Conservation (phyloP, 2,888 invertebrate genomes). For the Pyrocoelia pectoralis region DNA sequence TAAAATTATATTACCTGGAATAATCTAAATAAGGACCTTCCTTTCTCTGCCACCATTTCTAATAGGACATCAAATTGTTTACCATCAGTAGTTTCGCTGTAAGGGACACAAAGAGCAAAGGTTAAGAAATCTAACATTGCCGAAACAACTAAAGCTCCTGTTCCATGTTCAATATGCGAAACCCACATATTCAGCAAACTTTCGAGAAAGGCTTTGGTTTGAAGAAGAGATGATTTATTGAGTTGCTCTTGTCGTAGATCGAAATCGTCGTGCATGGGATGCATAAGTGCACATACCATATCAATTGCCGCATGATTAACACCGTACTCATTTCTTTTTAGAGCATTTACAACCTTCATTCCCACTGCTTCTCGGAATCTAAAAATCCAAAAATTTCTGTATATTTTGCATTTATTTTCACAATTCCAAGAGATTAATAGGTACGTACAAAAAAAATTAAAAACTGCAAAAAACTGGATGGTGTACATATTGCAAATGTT, state of each 20-base stretch:
- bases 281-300: slow-evolving; percentile 97
- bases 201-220: slow-evolving; percentile 90
- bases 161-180: slow-evolving; percentile 85
- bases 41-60: slow-evolving; percentile 92
- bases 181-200: slow-evolving; percentile 95
- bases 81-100: slow-evolving; percentile 98
- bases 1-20: slow-evolving; percentile 87
- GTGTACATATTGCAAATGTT: no score
- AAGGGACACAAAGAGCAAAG: slow-evolving; percentile 97
- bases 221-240: slow-evolving; percentile 95
- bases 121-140: slow-evolving; percentile 99
- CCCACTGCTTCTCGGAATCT: slow-evolving; percentile 97
- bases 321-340: slow-evolving; percentile 87
- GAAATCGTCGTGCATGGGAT: slow-evolving; percentile 97
- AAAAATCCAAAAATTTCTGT: no score
- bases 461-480: no score
- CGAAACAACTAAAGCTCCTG: slow-evolving; percentile 94
- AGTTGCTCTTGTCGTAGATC: slow-evolving; percentile 97
- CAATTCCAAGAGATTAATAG: no score
- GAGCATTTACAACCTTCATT: slow-evolving; percentile 86
- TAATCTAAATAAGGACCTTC: slow-evolving; percentile 88
- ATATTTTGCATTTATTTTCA: no score
- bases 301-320: slow-evolving; percentile 97
- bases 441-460: no score
- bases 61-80: slow-evolving; percentile 93